Base-by-base conservation (phyloP, 2,113 vertebrate species). In the Xiphophorus maculatus region DNA sequence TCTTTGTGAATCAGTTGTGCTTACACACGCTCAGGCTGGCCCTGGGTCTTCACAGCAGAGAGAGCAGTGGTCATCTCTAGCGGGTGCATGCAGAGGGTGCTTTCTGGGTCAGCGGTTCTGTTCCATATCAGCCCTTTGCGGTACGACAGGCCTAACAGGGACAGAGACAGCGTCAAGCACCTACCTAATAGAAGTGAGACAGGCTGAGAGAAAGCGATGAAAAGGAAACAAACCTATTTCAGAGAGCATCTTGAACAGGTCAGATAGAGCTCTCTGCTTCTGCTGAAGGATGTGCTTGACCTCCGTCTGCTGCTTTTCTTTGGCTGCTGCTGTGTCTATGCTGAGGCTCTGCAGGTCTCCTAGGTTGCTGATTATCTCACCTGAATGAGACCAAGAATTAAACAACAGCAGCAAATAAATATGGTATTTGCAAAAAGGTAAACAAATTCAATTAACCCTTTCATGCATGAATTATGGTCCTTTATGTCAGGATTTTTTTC, bases 261-360 rank as follows among this genome's bases (percentile, higher is more conserved):
- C 97, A 5, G 97, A 93, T 51, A 99, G 90, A 1, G 97, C 98
- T 60, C 98, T 93, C 84, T 98, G 97, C 84, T 99, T 99, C 88
- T 96, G 98, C 94, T 96, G 94, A 14, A 97, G 96, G 90, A 99
- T 97, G 81, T 99, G 96, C 74, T 99, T 99, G 70, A 95, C 96
- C 80, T 98, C 96, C 0, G 96, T 90, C 33, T 88, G 96, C 87
- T 97, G 98, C 83, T 96, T 97, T 78, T 99, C 97, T 61, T 96
- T 97, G 70, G 97, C 95, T 58, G 94, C 91, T 0, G 94, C 92
- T 30, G 88, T 83, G 85, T 97, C 93, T 62, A 98, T 79, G 0
- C 77, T 93, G 76, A 98, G 94, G 71, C 84, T 93, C 80, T 98
- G 97, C 64, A 99, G 94, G 35, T 96, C 95, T 27, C 29, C 84